phyloP scores from a whole-genome alignment of 2,888 invertebrate genomes.

The Limnephilus marmoratus region DNA sequence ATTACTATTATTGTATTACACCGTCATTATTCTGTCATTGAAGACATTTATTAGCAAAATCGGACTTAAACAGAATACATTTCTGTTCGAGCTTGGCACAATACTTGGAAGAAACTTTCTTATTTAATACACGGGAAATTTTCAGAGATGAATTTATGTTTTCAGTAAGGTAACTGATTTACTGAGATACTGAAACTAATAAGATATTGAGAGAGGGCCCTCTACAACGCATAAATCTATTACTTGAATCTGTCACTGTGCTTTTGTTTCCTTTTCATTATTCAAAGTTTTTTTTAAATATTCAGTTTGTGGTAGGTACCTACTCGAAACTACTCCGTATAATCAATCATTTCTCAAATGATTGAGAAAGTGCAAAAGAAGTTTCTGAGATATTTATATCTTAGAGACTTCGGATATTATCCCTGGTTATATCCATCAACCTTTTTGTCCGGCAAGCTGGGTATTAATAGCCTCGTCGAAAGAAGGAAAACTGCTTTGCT shows the following conservation, averaged over 20 bases:
- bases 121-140: not conserved
- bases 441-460: too few species aligned
- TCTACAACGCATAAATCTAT: not conserved
- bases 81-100: not conserved
- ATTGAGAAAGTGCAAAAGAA: too few species aligned
- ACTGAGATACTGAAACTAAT: too few species aligned
- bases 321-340: not conserved
- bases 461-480: too few species aligned
- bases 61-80: not conserved
- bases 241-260: not conserved
- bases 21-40: not conserved
- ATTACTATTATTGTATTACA: not conserved
- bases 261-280: not conserved
- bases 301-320: not conserved
- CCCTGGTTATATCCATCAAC: too few species aligned
- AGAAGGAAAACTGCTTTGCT: too few species aligned
- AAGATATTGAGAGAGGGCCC: not conserved
- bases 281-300: not conserved
- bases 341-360: too few species aligned
- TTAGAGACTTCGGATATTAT: too few species aligned
- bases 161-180: not conserved
- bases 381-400: too few species aligned
- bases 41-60: not conserved
- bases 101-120: not conserved
- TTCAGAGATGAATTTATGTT: not conserved